A percentile compares a stretch with the other conserved stretches of the same genome.
These are phyloP conservation scores for Plestiodon gilberti DNA, from an alignment of 2,113 vertebrate genomes.

Conservation along the genomic window DNA sequence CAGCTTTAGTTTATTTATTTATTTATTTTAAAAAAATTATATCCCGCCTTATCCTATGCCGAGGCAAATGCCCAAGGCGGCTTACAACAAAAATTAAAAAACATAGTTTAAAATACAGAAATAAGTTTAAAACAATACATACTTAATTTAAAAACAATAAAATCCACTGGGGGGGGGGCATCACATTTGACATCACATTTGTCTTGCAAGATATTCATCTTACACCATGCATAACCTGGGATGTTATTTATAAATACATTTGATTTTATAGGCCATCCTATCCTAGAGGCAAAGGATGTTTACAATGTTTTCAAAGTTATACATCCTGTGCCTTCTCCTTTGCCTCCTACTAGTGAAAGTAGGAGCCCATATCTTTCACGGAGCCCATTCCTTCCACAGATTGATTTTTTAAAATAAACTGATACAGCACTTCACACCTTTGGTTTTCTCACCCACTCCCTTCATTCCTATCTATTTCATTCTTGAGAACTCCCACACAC, in stretches of 20 bases:
- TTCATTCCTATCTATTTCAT: background rate
- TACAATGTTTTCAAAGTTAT: background rate
- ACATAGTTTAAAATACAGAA: no score
- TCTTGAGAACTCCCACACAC: no score
- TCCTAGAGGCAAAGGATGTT: background rate
- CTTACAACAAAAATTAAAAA: no score
- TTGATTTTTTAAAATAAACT: background rate
- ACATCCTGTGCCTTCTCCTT: background rate
- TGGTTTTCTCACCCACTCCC: background rate
- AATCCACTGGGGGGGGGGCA: no score
- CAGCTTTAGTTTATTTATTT: background rate
- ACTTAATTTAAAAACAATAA: no score
- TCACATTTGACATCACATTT: background rate
- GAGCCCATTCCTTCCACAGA: background rate
- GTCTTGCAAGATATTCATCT: background rate
- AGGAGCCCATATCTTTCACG: background rate
- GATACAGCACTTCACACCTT: background rate
- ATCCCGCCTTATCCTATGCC: no score
- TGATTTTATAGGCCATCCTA: background rate
- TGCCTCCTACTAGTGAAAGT: background rate
- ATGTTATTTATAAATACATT: background rate
- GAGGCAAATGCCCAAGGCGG: no score
- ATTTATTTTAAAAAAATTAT: no score
- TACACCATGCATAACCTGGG: background rate
- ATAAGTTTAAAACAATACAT: no score